phyloP scores from a whole-genome alignment of 2,888 invertebrate genomes.

The Cryptus viduatorius region DNA sequence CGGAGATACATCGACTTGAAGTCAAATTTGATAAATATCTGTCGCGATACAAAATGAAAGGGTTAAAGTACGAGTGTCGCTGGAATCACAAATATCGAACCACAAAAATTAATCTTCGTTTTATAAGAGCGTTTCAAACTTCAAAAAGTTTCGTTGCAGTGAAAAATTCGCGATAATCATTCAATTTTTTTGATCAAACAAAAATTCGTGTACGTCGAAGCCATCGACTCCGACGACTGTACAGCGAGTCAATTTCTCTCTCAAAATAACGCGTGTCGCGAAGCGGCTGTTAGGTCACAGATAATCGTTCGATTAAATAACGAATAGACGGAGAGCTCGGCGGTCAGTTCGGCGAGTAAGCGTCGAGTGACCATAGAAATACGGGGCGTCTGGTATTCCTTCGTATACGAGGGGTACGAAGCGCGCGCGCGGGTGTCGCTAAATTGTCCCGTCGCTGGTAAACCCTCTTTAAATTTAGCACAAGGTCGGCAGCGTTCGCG shows the following conservation, averaged over 20 bases:
- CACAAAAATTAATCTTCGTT: no score
- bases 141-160: no score
- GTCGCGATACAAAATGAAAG: no score
- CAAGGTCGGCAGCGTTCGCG: conserved; percentile 69
- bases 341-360: conserved; percentile 17
- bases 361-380: conserved; percentile 1
- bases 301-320: conserved; percentile 36
- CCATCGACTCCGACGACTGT: background rate
- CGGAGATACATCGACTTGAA: no score
- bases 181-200: no score
- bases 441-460: conserved; percentile 66
- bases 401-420: conserved; percentile 32
- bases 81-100: no score
- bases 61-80: no score
- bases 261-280: background rate
- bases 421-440: conserved; percentile 62
- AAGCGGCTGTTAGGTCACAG: background rate
- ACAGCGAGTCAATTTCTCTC: background rate
- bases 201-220: background rate
- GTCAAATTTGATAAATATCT: no score
- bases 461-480: conserved; percentile 73
- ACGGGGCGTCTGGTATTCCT: conserved; percentile 3
- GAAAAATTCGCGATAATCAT: no score
- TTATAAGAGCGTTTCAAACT: no score
- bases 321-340: conserved; percentile 12